A percentile compares a stretch with the other conserved stretches of the same genome.
phyloP scores from a whole-genome alignment of 2,113 vertebrate species.

The Nerophis lumbriciformis region DNA sequence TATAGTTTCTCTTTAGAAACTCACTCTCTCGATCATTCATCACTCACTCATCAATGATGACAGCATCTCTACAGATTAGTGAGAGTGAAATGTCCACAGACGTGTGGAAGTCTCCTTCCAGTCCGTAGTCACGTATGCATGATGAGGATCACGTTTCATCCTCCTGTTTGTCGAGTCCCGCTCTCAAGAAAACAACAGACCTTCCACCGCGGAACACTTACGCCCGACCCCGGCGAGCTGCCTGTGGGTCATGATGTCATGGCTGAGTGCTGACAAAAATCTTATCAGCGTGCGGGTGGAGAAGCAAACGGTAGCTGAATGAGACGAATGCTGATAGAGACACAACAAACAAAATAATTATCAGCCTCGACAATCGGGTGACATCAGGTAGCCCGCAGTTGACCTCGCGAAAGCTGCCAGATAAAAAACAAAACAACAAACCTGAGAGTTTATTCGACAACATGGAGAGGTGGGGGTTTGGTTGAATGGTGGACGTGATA shows the following conservation, averaged over 20 bases:
- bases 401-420: constrained; percentile 25
- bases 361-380: constrained; percentile 48
- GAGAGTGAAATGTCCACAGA: constrained; percentile 14
- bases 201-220: not conserved
- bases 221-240: constrained; percentile 11
- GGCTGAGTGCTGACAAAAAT: constrained; percentile 51
- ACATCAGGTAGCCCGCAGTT: constrained; percentile 48
- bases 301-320: constrained; percentile 51
- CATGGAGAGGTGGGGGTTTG: constrained; percentile 25
- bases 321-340: constrained; percentile 44
- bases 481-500: constrained; percentile 13
- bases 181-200: not conserved
- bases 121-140: not conserved
- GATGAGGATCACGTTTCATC: constrained; percentile 37
- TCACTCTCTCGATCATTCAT: constrained; percentile 26
- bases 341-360: constrained; percentile 21
- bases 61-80: constrained; percentile 4
- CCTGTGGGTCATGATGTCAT: constrained; percentile 60
- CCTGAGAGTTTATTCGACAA: constrained; percentile 18
- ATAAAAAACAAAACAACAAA: constrained; percentile 13
- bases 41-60: constrained; percentile 22
- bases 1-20: constrained; percentile 25
- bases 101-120: not conserved
- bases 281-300: constrained; percentile 46
- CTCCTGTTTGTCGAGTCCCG: not conserved